Base-by-base conservation (phyloP, 2,113 vertebrate genomes). In the Cyprinodon variegatus region DNA sequence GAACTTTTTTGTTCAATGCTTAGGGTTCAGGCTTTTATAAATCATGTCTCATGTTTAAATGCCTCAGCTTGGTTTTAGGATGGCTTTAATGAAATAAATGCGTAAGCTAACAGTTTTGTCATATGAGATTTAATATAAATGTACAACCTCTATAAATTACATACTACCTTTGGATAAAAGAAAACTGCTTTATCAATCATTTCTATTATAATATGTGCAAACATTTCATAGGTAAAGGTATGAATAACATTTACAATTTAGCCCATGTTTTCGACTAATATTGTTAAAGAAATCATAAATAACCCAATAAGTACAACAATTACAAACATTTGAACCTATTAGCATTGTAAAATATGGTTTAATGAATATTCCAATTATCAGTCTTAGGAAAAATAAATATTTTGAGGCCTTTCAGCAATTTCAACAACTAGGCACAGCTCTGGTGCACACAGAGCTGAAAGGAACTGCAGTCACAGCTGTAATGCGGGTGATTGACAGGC, bases 351-450 rank as follows among this genome's bases (percentile, higher is more conserved):
- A 84, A 79, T 68, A 74, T 76, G 65, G 46, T 10, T 29, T 20
- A 65, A 43, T 72, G 68, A 78, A 82, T 64, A 20, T 59, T 67
- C 45, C 76, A 65, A 64, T 64, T 57, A 53, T 82, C 76, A 36
- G 77, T 76, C 41, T 61, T 7, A 46, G n/a, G 48, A 10, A 3
- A 43, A 40, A 29, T 40, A 48, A n/a, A 5, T 11, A 61, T 37
- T 61, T 45, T 29, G 29, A 29, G 29, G 29, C 29, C 59, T 82
- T 68, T 79, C 63, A 85, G 73, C 70, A 85, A 86, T 90, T 86
- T 82, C 82, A 79, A 85, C 79, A 87, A 79, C 62, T 29, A 90
- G 70, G 75, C 76, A 83, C 64, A 83, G 75, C 59, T 15, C 60
- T 41, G 61, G 50, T 76, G 68, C 53, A 79, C 61, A 70, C 74